A percentile compares a stretch with the other conserved stretches of the same genome.
These are phyloP conservation scores for Heterocephalus glaber DNA, from an alignment of 2,113 vertebrate species.

Conservation along the genomic window DNA sequence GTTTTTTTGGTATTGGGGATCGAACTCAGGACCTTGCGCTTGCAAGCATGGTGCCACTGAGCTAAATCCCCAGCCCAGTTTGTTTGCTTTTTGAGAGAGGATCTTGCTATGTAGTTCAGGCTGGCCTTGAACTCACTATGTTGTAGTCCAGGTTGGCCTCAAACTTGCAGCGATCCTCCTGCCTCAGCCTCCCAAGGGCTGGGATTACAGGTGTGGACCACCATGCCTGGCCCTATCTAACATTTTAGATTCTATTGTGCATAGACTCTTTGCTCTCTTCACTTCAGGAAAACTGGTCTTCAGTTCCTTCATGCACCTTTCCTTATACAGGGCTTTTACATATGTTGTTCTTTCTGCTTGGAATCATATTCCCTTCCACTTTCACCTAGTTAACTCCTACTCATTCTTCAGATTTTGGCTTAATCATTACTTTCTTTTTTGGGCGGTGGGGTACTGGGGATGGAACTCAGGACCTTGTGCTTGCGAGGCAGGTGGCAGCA, in stretches of 20 bases:
- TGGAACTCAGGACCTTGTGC: no score
- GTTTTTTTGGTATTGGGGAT: no score
- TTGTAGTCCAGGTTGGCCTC: neutral
- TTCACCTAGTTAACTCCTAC: slow-evolving; percentile 1
- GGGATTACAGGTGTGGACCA: neutral
- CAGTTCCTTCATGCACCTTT: neutral
- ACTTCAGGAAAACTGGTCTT: slow-evolving; percentile 9
- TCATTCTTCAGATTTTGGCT: slow-evolving; percentile 41
- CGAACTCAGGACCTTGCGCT: no score
- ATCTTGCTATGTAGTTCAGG: neutral
- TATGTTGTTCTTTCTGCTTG: neutral
- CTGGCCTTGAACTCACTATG: neutral
- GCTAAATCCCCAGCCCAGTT: no score
- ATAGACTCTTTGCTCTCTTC: neutral
- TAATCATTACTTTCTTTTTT: slow-evolving; percentile 21
- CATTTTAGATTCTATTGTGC: neutral
- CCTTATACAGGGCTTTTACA: neutral
- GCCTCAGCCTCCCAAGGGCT: neutral
- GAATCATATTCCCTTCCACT: slow-evolving; percentile 16
- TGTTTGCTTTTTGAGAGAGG: neutral
- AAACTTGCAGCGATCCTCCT: neutral
- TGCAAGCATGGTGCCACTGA: no score
- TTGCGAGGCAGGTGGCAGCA: no score
- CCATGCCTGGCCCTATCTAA: neutral
- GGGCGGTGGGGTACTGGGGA: no score